Evolutionary conservation across 2,888 invertebrate species (phyloP).

Genomic region (Harpalus rufipes): DNA sequence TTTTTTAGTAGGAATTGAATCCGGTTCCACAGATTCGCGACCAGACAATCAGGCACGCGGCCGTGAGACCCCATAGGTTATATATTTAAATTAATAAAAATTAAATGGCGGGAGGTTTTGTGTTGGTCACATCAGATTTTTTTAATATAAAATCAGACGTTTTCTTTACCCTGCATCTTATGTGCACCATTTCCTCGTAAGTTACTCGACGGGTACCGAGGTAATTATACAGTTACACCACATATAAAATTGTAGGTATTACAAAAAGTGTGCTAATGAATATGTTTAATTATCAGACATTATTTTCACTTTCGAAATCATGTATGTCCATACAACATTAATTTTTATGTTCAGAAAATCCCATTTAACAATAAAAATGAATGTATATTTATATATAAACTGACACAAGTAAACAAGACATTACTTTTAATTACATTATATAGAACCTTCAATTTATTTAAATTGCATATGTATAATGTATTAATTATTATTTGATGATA

Average conservation of each 20-base stretch:
- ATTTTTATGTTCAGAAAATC: neutral
- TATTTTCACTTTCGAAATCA: constrained; percentile 3
- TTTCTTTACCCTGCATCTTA: too few relatives aligned
- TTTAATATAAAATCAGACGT: too few relatives aligned
- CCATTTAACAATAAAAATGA: neutral
- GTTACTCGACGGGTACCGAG: too few relatives aligned
- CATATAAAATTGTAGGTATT: neutral
- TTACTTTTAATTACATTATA: constrained; percentile 4
- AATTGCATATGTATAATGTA: constrained; percentile 1
- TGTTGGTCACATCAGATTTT: too few relatives aligned
- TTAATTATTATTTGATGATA: neutral
- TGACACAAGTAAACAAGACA: neutral
- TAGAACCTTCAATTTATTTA: neutral
- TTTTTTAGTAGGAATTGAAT: too few relatives aligned
- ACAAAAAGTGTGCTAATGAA: neutral
- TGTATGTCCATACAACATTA: neutral
- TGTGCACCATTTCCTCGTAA: too few relatives aligned
- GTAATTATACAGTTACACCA: too few relatives aligned
- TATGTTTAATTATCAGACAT: neutral
- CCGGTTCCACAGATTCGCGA: too few relatives aligned
- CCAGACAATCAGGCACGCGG: too few relatives aligned
- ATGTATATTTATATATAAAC: constrained; percentile 1
- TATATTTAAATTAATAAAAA: too few relatives aligned
- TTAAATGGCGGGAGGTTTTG: too few relatives aligned
- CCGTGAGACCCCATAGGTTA: too few relatives aligned